Evolutionary conservation across 1,140 invertebrate genomes (phyloP).

Genomic region (Cotesia vestalis): DNA sequence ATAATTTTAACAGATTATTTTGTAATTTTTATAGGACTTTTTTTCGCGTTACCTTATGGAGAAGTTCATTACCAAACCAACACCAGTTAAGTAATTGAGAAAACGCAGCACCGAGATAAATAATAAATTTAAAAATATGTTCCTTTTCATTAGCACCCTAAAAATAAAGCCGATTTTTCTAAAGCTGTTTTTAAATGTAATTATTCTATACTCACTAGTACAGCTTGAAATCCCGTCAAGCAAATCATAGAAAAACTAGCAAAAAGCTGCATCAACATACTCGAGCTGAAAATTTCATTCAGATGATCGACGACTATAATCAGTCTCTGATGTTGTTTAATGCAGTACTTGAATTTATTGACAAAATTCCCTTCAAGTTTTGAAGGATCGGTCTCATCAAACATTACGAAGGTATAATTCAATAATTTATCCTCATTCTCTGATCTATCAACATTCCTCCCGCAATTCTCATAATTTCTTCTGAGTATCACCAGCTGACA

Average conservation of each 20-base stretch:
- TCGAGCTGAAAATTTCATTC: slow-evolving; percentile 45
- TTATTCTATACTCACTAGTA: slow-evolving; percentile 41
- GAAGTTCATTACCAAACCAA: slow-evolving; percentile 36
- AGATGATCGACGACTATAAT: slow-evolving; percentile 41
- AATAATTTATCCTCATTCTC: neutral
- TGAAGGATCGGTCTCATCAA: neutral
- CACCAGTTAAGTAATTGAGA: slow-evolving; percentile 38
- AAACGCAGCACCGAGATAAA: slow-evolving; percentile 37
- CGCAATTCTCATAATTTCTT: slow-evolving; percentile 41
- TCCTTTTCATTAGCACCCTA: slow-evolving; percentile 29
- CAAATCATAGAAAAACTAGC: slow-evolving; percentile 50
- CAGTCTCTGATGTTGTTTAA: slow-evolving; percentile 47
- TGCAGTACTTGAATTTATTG: slow-evolving; percentile 36
- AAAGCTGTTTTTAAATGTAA: too few relatives aligned
- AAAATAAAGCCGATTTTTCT: neutral
- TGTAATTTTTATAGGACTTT: too few relatives aligned
- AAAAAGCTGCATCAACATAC: slow-evolving; percentile 48
- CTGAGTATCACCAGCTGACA: slow-evolving; percentile 39
- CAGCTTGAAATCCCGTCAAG: slow-evolving; percentile 48
- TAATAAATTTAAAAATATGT: slow-evolving; percentile 33
- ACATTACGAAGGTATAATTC: neutral
- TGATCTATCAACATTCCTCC: neutral
- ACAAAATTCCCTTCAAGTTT: slow-evolving; percentile 28
- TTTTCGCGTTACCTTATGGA: slow-evolving; percentile 26
- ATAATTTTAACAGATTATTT: too few relatives aligned